Conservation (phyloP, 2,113 vertebrate genomes). For the Regulus satrapa region DNA sequence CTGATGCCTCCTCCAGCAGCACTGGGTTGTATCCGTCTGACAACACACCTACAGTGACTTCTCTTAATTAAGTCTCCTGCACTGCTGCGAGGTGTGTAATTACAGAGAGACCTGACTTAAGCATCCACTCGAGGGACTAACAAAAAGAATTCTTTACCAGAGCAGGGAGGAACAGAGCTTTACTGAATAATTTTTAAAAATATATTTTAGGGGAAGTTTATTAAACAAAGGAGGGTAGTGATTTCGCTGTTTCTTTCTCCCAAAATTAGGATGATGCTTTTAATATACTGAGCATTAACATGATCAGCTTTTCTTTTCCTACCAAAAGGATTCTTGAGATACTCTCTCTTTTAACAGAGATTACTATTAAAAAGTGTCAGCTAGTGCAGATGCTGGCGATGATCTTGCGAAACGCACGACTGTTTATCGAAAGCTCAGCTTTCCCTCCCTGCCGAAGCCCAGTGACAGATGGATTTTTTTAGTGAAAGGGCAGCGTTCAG, state of each 20-base stretch:
- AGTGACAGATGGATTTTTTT: not conserved
- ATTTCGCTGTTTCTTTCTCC: not conserved
- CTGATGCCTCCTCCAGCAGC: not conserved
- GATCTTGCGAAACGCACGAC: not conserved
- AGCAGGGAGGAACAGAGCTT: not conserved
- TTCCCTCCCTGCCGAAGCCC: not conserved
- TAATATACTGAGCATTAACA: not conserved
- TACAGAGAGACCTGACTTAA: slow-evolving; percentile 49
- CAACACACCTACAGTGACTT: slow-evolving; percentile 30
- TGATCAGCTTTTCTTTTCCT: not conserved
- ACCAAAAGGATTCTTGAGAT: not conserved
- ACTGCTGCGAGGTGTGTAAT: slow-evolving; percentile 54
- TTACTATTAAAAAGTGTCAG: not conserved
- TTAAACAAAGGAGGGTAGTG: not conserved
- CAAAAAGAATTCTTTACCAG: not conserved
- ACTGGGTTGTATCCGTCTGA: not conserved
- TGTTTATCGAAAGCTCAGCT: not conserved
- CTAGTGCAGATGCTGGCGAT: not conserved
- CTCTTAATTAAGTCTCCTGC: slow-evolving; percentile 55
- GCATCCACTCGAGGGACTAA: slow-evolving; percentile 29
- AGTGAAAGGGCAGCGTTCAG: not conserved
- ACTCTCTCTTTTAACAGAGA: not conserved
- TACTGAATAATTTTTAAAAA: not conserved
- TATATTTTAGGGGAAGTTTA: not conserved
- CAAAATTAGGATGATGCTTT: not conserved